Evolutionary conservation across 2,797 vertebrate species (phyloP), one percentile per base, ranked within the genome.

Genomic region (Rousettus madagascariensis): DNA sequence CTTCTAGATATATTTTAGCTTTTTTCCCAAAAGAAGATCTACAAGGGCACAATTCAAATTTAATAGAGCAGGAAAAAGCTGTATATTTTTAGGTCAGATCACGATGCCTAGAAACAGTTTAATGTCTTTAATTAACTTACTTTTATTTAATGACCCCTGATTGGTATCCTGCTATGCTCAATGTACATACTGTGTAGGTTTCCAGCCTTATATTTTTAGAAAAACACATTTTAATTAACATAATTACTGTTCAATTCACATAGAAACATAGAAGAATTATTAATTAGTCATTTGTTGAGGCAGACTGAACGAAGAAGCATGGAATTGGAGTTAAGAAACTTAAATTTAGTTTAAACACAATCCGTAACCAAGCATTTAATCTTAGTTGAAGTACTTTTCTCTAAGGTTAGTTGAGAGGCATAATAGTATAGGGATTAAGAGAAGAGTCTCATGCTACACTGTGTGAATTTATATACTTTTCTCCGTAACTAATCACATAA

Each of bases 81-180:
- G 87, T 51, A 10, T 95, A 84, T 95, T 97, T 98, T 97, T 93
- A 96, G 84, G 65, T 28, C 59, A 90, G 43, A 95, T 94, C 0
- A 0, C 28, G 63, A 92, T 93, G 57, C 3, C 71, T 96, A 71
- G 90, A 92, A 96, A 96, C 69, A 83, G 30, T 96, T 95, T 94
- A 95, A 96, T 85, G 83, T 84, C 26, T 85, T 97, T 97, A 97
- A 97, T 97, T 97, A 97, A 90, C 75, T 94, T 96, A 74, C 46
- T 97, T 96, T 94, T 93, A 43, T 86, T 96, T 90, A 68, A 93
- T 33, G 78, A 53, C 65, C 55, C 63, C 55, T 41, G 33, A 96
- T 92, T 94, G 88, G 85, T 51, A 92, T 96, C 95, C 86, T 97
- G 43, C 24, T 82, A 77, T 68, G 69, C 72, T 72, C 20, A 88